Evolutionary conservation across 2,797 vertebrate genomes (phyloP), one percentile per base, ranked within the genome.

Genomic region (Sarcoramphus papa): DNA sequence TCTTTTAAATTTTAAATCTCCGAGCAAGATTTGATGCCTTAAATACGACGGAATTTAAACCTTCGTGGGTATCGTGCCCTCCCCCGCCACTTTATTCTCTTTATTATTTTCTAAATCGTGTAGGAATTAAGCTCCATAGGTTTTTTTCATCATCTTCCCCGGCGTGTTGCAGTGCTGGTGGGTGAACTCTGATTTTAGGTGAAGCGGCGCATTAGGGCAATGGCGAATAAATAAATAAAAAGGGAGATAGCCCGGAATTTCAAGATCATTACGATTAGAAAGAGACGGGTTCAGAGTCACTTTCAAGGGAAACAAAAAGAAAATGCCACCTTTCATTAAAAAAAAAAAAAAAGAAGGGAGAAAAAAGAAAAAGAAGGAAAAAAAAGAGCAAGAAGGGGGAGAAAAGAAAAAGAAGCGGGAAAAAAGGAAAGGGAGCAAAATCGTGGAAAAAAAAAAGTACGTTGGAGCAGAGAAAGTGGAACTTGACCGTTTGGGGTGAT

Each of bases 251-350:
- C 24, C 65, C 15, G 75, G 93, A 97, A 96, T 96, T 94, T 96
- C 97, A 97, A 97, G 97, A 97, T 97, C 96, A 97, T 91, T 65
- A 84, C 87, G 59, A n/a, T 81, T 51, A 50, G 70, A 92, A 96
- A 93, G 91, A 91, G 86, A 73, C 90, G 93, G 92, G 97, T 97
- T 97, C 97, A 97, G 95, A 97, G 96, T 96, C 95, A 97, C 82
- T 97, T 97, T 68, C 97, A 97, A 97, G 97, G 95, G 95, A 95
- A 95, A 91, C 69, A 90, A 91, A 93, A 91, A 90, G 84, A 65
- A 86, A 92, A 86, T 28, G 80, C 33, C 73, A 51, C 68, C 54
- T 91, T 82, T 80, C 35, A 43, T 87, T 30, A 0, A 67, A 31
- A 12, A 31, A 31, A 24, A 41, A 43, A 48, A 30, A 21, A 21